Evolutionary conservation across 2,888 invertebrate species (phyloP).

Genomic region (Stenoptilia bipunctidactyla): DNA sequence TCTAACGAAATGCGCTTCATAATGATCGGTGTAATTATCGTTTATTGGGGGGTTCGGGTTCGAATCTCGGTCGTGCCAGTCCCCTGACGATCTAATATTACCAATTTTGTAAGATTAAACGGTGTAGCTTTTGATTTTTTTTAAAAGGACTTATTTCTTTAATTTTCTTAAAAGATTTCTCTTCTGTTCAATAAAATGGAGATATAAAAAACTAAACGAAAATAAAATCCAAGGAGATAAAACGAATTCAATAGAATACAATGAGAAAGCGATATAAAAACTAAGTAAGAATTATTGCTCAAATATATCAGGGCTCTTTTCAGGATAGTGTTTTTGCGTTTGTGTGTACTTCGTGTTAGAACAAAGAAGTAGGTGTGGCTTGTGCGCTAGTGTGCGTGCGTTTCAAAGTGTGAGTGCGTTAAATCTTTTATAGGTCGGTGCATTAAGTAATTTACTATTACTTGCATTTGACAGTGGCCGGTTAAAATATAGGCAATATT

Average conservation of each 20-base stretch:
- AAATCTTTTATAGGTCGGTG: conserved; percentile 69
- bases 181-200: background rate
- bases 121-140: background rate
- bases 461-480: conserved; percentile 52
- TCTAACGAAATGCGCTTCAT: conserved; percentile 51
- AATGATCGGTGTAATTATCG: conserved; percentile 55
- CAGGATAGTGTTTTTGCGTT: conserved; percentile 25
- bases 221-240: conserved; percentile 1
- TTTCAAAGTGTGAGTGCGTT: conserved; percentile 32
- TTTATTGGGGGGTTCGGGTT: conserved; percentile 25
- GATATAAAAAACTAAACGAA: background rate
- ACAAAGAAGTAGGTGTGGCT: conserved; percentile 50
- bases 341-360: conserved; percentile 49
- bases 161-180: too few relatives aligned
- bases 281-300: conserved; percentile 51
- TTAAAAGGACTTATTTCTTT: background rate
- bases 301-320: conserved; percentile 41
- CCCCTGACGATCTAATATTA: background rate
- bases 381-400: conserved; percentile 22
- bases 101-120: background rate
- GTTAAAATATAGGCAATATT: too few relatives aligned
- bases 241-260: conserved; percentile 9
- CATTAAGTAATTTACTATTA: conserved; percentile 68
- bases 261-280: conserved; percentile 33
- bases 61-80: background rate